Evolutionary conservation across 2,888 invertebrate genomes (phyloP).

Genomic region (Smittia aterrima): DNA sequence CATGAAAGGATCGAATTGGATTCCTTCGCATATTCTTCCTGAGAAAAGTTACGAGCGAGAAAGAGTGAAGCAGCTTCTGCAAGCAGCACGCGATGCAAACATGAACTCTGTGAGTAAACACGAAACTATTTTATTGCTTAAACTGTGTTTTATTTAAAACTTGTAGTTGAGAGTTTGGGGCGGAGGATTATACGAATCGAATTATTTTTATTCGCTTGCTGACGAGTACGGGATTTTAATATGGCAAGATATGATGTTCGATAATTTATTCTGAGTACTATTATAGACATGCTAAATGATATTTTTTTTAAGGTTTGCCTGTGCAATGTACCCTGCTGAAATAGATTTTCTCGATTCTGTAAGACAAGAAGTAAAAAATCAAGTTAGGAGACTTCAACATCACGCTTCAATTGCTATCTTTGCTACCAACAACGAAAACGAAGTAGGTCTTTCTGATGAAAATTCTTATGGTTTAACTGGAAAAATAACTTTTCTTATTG

Average conservation of each 20-base stretch:
- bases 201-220: slow-evolving; percentile 82
- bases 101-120: no score
- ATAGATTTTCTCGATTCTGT: slow-evolving; percentile 59
- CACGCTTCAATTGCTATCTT: slow-evolving; percentile 86
- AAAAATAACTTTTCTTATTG: no score
- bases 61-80: slow-evolving; percentile 59
- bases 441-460: no score
- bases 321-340: slow-evolving; percentile 12
- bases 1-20: slow-evolving; percentile 93
- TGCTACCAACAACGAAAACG: slow-evolving; percentile 98
- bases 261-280: slow-evolving; percentile 70
- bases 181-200: slow-evolving; percentile 92
- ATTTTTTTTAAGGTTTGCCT: no score
- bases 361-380: slow-evolving; percentile 72
- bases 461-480: no score
- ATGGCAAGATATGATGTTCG: slow-evolving; percentile 97
- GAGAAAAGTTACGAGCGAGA: slow-evolving; percentile 62
- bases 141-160: no score
- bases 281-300: slow-evolving; percentile 51
- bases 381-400: slow-evolving; percentile 75
- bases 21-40: slow-evolving; percentile 82
- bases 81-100: slow-evolving; percentile 70
- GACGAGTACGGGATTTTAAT: slow-evolving; percentile 88
- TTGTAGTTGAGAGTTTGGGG: slow-evolving; percentile 97
- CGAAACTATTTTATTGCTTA: no score